phyloP scores from a whole-genome alignment of 2,113 vertebrate genomes.

The Platysternon megacephalum region DNA sequence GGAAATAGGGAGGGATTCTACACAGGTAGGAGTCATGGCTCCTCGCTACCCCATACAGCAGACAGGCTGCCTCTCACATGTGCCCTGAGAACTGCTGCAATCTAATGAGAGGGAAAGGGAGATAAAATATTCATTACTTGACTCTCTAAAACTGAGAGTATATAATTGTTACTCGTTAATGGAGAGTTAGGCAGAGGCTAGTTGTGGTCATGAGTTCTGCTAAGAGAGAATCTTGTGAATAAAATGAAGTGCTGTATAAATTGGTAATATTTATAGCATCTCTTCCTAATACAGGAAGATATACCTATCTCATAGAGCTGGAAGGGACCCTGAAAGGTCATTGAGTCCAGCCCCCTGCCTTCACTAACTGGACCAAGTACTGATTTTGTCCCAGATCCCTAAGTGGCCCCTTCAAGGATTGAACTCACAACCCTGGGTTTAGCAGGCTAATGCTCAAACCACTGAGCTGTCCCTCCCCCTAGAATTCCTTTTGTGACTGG shows the following conservation, averaged over 20 bases:
- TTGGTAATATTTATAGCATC: background rate
- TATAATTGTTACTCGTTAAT: background rate
- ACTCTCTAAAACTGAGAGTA: background rate
- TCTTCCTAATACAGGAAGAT: too few relatives aligned
- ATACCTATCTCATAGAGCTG: too few relatives aligned
- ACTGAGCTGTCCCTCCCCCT: too few relatives aligned
- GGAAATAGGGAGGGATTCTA: conserved; percentile 17
- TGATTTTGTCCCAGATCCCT: too few relatives aligned
- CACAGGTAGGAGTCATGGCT: conserved; percentile 43
- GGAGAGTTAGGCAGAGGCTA: background rate
- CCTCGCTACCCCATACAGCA: background rate
- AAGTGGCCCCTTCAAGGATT: too few relatives aligned
- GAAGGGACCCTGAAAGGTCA: too few relatives aligned
- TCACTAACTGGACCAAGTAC: too few relatives aligned
- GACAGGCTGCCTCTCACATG: conserved; percentile 37
- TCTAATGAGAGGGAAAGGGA: background rate
- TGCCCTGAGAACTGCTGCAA: background rate
- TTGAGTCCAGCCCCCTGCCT: too few relatives aligned
- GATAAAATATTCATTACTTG: background rate
- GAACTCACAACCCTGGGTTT: too few relatives aligned
- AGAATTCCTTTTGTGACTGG: background rate
- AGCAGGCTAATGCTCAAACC: too few relatives aligned
- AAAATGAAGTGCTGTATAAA: background rate
- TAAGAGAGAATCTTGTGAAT: background rate
- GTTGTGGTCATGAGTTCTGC: background rate